Conservation (phyloP, 2,113 vertebrate genomes). For the Xerus inauris region DNA sequence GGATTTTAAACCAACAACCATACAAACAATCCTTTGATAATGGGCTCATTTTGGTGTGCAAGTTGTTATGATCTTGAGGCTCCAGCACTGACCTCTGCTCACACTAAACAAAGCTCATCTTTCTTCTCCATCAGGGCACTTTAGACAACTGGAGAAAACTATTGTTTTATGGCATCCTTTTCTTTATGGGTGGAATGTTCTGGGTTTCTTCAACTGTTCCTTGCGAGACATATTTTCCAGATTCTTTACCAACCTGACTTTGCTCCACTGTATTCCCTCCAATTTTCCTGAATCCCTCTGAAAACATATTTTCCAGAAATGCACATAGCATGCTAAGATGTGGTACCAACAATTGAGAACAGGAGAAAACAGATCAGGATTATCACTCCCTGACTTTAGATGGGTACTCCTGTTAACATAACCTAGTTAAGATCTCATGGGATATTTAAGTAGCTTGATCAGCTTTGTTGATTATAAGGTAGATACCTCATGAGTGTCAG, state of each 20-base stretch:
- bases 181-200: neutral
- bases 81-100: neutral
- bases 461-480: neutral
- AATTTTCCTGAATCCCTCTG: neutral
- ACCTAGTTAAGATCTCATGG: neutral
- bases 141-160: neutral
- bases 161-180: neutral
- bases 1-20: neutral
- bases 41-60: neutral
- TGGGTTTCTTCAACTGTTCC: neutral
- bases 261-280: neutral
- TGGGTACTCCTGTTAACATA: neutral
- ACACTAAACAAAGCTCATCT: neutral
- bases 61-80: neutral
- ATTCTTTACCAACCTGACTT: neutral
- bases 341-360: neutral
- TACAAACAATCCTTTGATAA: neutral
- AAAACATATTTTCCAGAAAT: conserved; percentile 27
- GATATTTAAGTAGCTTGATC: neutral
- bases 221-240: neutral
- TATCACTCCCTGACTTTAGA: conserved; percentile 2
- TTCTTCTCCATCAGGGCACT: neutral
- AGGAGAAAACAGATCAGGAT: neutral
- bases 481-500: neutral
- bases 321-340: neutral